Base-by-base conservation (phyloP, 2,797 vertebrate species). In the Steatocranus sp. region DNA sequence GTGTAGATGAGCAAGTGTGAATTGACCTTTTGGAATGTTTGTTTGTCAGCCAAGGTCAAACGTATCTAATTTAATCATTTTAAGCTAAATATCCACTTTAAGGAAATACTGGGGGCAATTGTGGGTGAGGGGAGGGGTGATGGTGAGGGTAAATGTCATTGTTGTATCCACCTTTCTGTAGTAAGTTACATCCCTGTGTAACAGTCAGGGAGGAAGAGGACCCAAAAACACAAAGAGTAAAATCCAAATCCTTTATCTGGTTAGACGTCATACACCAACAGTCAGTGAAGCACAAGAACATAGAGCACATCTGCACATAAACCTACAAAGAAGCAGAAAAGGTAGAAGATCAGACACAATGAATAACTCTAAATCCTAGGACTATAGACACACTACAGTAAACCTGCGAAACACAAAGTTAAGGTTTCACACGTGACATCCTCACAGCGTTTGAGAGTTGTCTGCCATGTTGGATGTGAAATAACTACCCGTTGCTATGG, bases 371-470 rank as follows among this genome's bases (percentile, higher is more conserved):
- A 48, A 48, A 18, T 17, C 41, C 2, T 11, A 1, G 23, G 15
- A 70, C 9, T 46, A 27, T 4, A 73, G 17, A 5, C 23, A 18
- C 10, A 7, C 15, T 27, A 18, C 15, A 70, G 41, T 27, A 46
- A 70, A 27, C 4, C 38, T 27, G 43, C 0, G 0, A 70, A 27
- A 70, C 20, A 43, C 20, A 43, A 43, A 0, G 14, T 9, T 41
- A 23, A 66, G 2, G 20, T 66, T 61, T 36, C 32, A 34, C 36
- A 15, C 61, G 15, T 41, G 9, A 7, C 30, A 5, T 34, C n/a
- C 61, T 38, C 12, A 38, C n/a, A 15, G 14, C 11, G 63, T 14
- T 25, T 41, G 12, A 68, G 14, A 25, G 36, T 2, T 25, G 0
- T 43, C 14, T 25, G 36, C 1, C 36, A 68, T 25, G 3, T 2